Base-by-base conservation (phyloP, 2,888 invertebrate genomes). In the Rhamphomyia laevipes region DNA sequence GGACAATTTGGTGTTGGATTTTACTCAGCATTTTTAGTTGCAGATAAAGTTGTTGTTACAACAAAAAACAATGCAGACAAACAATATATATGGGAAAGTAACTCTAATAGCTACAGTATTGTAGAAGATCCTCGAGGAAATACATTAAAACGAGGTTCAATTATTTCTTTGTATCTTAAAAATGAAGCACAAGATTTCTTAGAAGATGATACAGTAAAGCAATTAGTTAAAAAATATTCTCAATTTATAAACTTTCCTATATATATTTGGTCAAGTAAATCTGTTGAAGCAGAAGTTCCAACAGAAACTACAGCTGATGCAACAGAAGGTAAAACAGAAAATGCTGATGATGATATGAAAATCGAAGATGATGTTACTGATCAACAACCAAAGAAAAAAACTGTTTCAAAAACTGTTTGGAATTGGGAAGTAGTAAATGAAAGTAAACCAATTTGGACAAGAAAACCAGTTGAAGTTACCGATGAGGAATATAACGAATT, bases 211-310 rank as follows among this genome's bases (percentile, higher is more conserved):
- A 93, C 93, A 1, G 78, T 99, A 58, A 85, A 85, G 61, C 83
- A 84, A 60, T 77, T 99, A 52, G 87, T 99, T 54, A 88, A 87
- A 73, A 99, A 97, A 72, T 99, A 99, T 74, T 95, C 95, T 6
- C 97, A 99, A 75, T 99, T 99, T 74, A 99, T 99, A 69, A 99
- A 96, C 73, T 99, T 99, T 80, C 91, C 93, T 53, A 99, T 99
- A 68, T 86, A 86, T 72, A 73, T 99, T 68, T 99, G 96, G 96
- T 81, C 86, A 50, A 76, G 78, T 60, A 76, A 73, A 74, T 83
- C 82, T 33, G 78, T 86, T 59, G 83, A 82, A 53, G 84, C 86
- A 45, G 86, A 86, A 62, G 84, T 85, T 58, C 77, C 81, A 1
- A 49, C 74, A 21, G 78, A 79, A 49, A 77, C 77, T 27, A 72